phyloP scores from a whole-genome alignment of 2,797 vertebrate genomes.

The Echiichthys vipera region DNA sequence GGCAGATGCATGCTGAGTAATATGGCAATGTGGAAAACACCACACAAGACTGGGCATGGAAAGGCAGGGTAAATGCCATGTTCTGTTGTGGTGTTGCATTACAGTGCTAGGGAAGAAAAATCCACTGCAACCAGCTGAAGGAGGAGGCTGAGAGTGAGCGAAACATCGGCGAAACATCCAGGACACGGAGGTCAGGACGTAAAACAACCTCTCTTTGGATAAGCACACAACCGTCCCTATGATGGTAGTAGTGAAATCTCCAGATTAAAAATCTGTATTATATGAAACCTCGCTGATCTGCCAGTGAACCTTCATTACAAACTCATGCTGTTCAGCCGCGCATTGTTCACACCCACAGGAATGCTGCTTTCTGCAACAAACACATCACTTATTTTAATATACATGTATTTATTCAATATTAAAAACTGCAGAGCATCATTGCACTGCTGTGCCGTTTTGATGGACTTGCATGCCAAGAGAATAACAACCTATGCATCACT shows the following conservation, averaged over 20 bases:
- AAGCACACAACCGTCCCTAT: neutral
- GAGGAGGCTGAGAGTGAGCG: slow-evolving; percentile 13
- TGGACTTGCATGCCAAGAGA: too few species aligned
- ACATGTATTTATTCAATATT: too few species aligned
- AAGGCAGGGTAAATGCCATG: slow-evolving; percentile 34
- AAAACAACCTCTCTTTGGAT: neutral
- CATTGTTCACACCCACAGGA: neutral
- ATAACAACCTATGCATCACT: too few species aligned
- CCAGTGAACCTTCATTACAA: neutral
- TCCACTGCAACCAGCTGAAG: neutral
- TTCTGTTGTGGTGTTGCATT: slow-evolving; percentile 32
- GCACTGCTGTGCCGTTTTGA: too few species aligned
- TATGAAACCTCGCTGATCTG: too few species aligned
- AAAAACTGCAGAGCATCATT: too few species aligned
- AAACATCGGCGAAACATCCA: slow-evolving; percentile 1
- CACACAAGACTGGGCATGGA: slow-evolving; percentile 27
- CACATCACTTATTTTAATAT: too few species aligned
- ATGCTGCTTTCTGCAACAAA: too few species aligned
- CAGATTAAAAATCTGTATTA: neutral
- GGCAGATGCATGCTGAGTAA: slow-evolving; percentile 39
- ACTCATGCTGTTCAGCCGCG: neutral
- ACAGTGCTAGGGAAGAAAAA: slow-evolving; percentile 12
- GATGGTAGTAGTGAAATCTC: neutral
- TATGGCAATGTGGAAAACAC: slow-evolving; percentile 32
- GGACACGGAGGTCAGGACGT: slow-evolving; percentile 2